Base-by-base conservation (phyloP, 2,113 vertebrate species). In the Nycticorax nycticorax region DNA sequence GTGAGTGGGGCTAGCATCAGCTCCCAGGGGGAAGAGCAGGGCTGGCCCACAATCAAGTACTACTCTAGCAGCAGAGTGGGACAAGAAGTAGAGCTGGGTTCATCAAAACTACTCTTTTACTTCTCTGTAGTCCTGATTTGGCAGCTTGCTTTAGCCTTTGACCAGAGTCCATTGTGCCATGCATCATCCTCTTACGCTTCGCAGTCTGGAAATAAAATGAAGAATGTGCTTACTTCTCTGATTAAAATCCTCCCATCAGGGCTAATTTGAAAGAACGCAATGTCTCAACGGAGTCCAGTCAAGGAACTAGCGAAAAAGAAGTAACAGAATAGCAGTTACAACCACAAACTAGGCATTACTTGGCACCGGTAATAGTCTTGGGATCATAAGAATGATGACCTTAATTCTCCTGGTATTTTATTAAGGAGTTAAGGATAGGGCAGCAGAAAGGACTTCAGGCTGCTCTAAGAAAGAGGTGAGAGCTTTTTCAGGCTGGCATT, bases 91-190 rank as follows among this genome's bases (percentile, higher is more conserved):
- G 69, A 69, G 39, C 5, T 84, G 18, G 1, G 2, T 74, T 69
- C 64, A 47, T 12, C 32, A 75, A 77, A 92, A 37, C 27, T 18
- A 12, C 18, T 32, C 4, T 68, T 83, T 43, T 4, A 10, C 8
- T 79, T 63, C 26, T 57, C 55, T 41, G 8, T 62, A 45, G 22
- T n/a, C 60, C 78, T 62, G 7, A 33, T 62, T 48, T 73, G 39
- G 21, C 30, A 73, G 8, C 30, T 85, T 74, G 41, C 41, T 67
- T 60, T 77, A 71, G 43, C n/a, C 22, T 74, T 59, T 20, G 4
- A 59, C 14, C 8, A 13, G 12, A 78, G n/a, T 24, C 27, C 14
- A 1, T 59, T 16, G 27, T 78, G 64, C 41, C 0, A 0, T 14
- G 20, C 12, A 16, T n/a, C 20, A 20, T 47, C 30, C 11, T 82